Conservation (phyloP, 2,888 invertebrate species). For the Timandra comae region DNA sequence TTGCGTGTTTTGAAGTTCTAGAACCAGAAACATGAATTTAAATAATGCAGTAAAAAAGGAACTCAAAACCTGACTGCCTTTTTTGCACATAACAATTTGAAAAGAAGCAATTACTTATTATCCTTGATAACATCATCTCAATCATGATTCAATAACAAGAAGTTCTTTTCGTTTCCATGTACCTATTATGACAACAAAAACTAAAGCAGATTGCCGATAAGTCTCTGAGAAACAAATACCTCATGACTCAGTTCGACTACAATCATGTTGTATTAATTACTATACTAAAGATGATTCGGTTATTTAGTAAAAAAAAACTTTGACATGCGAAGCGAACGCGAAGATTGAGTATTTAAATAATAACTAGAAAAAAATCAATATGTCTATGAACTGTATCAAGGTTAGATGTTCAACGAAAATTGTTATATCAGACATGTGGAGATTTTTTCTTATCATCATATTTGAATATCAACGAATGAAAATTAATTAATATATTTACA, state of each 20-base stretch:
- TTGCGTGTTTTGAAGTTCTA: no score
- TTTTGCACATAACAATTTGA: no score
- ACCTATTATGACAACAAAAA: background rate
- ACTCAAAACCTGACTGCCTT: no score
- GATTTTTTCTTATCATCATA: no score
- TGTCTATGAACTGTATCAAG: slow-evolving; percentile 63
- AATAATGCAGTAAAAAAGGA: no score
- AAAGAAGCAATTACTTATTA: slow-evolving; percentile 5
- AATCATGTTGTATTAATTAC: slow-evolving; percentile 14
- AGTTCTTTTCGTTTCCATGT: slow-evolving; percentile 20
- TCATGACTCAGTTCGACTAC: slow-evolving; percentile 29
- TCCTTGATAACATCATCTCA: no score
- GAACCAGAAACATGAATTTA: no score
- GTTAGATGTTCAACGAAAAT: slow-evolving; percentile 22
- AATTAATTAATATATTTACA: no score
- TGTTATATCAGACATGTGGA: no score
- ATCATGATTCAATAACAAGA: slow-evolving; percentile 1
- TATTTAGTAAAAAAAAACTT: slow-evolving; percentile 42
- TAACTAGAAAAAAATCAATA: slow-evolving; percentile 24
- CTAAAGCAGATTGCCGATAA: no score
- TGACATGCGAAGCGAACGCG: slow-evolving; percentile 41
- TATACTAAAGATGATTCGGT: slow-evolving; percentile 15
- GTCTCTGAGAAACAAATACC: background rate
- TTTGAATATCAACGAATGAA: no score
- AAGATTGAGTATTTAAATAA: slow-evolving; percentile 30